Evolutionary conservation across 1,140 invertebrate genomes (phyloP), one percentile per base, ranked within the genome.

Genomic region (Lepidurus apus): DNA sequence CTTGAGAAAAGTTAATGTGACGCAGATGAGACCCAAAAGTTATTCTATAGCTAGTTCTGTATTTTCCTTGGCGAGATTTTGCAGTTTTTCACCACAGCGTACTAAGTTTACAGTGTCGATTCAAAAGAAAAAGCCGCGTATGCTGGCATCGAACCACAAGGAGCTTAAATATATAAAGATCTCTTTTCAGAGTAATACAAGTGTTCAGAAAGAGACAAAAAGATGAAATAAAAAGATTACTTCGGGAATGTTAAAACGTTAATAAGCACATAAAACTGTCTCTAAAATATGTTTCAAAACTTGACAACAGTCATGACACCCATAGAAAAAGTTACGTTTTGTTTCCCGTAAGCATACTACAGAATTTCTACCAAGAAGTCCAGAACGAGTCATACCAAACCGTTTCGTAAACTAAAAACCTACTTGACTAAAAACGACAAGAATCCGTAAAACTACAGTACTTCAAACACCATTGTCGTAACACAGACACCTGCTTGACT

Each of bases 21-120:
- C 53, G 53, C 53, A 65, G 53, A 65, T 65, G 53, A 65, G 53
- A 65, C 53, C 21, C 34, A 34, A 21, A 65, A 65, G 53, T 65
- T 65, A 65, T 65, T 65, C 53, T 65, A 65, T 65, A 13, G 53
- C 53, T 65, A 65, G 53, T 65, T 65, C 53, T 65, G 53, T 65
- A 65, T 65, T 65, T 65, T 65, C 53, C 53, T 65, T 65, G 53
- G 53, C 53, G n/a, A n/a, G 53, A 65, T n/a, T 65, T 0, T 65
- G 7, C 53, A 65, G 53, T 65, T 65, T 65, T 65, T 65, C 53
- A 17, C 17, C 34, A 34, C 34, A 34, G 4, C 34, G 13, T n/a
- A 65, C 53, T n/a, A 13, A 65, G 17, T 13, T 65, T 65, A n/a
- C 21, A n/a, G 53, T 65, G 34, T 65, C 17, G 53, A 65, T 65